Base-by-base conservation (phyloP, 30 jellyfish, hydroid and myxozoan genomes). In the Phacellophora camtschatica region DNA sequence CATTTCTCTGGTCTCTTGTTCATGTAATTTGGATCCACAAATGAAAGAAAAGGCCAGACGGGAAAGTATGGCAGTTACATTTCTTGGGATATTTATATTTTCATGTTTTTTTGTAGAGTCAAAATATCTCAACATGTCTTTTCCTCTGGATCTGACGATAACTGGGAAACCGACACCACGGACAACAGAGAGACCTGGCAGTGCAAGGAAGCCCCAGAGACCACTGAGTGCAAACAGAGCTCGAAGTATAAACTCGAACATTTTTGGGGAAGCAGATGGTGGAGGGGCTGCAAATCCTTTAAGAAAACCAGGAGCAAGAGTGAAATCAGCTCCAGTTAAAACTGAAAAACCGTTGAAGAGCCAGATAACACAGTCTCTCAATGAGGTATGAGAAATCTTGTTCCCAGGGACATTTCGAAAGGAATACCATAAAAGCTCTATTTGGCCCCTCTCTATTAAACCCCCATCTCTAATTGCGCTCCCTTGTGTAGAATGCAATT, bases 151-250 rank as follows among this genome's bases (percentile, higher is more conserved):
- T 78, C 31, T 87, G 30, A 72, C 96, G 19, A 54, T 87, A 76
- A 87, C 87, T 42, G 96, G 96, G 15, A 87, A 87, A 80, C 92
- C 96, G 9, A 59, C 96, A 1, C 96, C 96, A 42, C 49, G 96
- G 25, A 71, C 95, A 68, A 77, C 64, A 8, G 84, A 81, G 25
- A 76, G 86, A 36, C 84, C 92, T 1, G 90, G 90, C 24, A 85
- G 96, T 50, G 90, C 77, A 48, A 45, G 96, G 64, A 49, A 75
- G 63, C 74, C 87, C 10, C 86, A 66, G 66, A 56, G 87, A 33
- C 95, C 95, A 4, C 39, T 83, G 82, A 83, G 87, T 37, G 95
- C 95, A 33, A 83, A 83, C 64, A 55, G 87, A 31, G 82, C 95
- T 24, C 56, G 53, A 61, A 83, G 83, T 68, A 28, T 49, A 20